Base-by-base conservation (phyloP, 2,888 invertebrate genomes). In the Apocheima hispidaria region DNA sequence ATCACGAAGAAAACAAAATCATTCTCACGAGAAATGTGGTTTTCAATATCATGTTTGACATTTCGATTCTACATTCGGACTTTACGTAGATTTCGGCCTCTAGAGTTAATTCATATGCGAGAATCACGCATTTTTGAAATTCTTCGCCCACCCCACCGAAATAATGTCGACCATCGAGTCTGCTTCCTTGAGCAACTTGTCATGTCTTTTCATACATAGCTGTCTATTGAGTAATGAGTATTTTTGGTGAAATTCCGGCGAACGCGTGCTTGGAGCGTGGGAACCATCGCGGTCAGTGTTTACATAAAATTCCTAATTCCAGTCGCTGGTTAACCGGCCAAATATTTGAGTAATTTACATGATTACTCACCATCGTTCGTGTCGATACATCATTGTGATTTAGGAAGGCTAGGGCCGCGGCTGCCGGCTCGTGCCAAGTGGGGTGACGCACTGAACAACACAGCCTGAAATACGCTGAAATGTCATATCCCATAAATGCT, bases 281-380 rank as follows among this genome's bases (percentile, higher is more conserved):
- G 74, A 70, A 69, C 50, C 68, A 73, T 62, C 21, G 44, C 67
- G 49, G 41, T 60, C 50, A 43, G 51, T 78, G 78, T 78, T 78
- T 78, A 78, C 69, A 65, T 63, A 64, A 68, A 48, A 61, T 49
- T 61, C 63, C 75, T 71, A 66, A 76, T 74, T 79, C 63, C 69
- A 66, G 67, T 69, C 64, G 63, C 26, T 38, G 54, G 53, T 73
- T 75, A 79, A 78, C 70, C 73, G 69, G 52, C 52, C 66, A 79
- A 75, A 71, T 78, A 79, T 79, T 75, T 71, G 62, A 78, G 70
- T 72, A 66, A 77, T 77, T 35, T 56, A 52, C 40, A 18, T 66
- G 59, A 64, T 77, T 75, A 71, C 69, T 78, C 79, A 77, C 67
- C 57, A 41, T 41, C 12, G 41, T 41, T 35, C 30, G 28, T 38